These are phyloP conservation scores for Falco biarmicus DNA, from an alignment of 2,797 vertebrate genomes.

Conservation along the genomic window DNA sequence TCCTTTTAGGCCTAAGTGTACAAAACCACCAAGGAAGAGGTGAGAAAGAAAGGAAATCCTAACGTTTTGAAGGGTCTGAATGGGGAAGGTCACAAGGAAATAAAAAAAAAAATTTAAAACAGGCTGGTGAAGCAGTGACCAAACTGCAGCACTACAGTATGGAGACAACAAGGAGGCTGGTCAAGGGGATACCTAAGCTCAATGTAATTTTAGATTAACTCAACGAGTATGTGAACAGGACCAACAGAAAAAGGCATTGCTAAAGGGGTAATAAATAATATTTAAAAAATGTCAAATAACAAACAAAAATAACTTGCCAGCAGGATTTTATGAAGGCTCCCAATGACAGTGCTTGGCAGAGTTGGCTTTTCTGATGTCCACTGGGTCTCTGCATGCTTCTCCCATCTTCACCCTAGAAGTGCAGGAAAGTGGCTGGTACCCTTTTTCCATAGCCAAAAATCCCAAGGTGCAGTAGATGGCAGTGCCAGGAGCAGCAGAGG, in stretches of 20 bases:
- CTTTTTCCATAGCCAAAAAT: background rate
- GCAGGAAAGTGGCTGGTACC: too few species aligned
- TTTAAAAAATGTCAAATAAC: background rate
- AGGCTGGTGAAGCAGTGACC: background rate
- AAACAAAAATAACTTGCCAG: background rate
- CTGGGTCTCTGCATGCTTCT: fast-evolving
- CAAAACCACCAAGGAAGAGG: background rate
- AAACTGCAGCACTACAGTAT: background rate
- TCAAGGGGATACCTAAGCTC: background rate
- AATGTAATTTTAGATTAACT: background rate
- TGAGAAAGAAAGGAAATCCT: background rate
- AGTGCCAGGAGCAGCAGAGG: background rate
- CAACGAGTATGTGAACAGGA: fast-evolving
- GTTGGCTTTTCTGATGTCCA: fast-evolving
- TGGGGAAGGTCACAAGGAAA: fast-evolving
- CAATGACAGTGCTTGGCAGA: background rate
- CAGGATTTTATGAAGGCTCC: background rate
- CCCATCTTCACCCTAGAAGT: background rate
- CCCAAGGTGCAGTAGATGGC: fast-evolving
- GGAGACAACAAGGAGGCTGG: background rate
- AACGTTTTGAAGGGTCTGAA: background rate
- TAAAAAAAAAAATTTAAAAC: too few species aligned
- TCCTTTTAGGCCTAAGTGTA: background rate
- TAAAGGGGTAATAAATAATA: background rate
- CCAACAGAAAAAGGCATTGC: background rate